Base-by-base conservation (phyloP, 2,113 vertebrate species). In the Hippocampus mohnikei region DNA sequence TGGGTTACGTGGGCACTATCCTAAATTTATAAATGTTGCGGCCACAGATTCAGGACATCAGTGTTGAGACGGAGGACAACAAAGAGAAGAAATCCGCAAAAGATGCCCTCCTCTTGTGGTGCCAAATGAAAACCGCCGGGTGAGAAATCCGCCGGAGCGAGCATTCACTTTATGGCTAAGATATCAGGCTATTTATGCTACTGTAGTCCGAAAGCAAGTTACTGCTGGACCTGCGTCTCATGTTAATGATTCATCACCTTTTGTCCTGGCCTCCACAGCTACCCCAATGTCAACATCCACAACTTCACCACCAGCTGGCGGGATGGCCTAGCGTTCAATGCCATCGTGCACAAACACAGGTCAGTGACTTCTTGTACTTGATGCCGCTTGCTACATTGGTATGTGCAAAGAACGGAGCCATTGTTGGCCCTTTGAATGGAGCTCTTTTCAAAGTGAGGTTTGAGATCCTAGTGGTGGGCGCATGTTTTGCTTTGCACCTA, bases 231-330 rank as follows among this genome's bases (percentile, higher is more conserved):
- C 20, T 37, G 18, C 59, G 42, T 78, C 48, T 27, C 50, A 20
- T 23, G 73, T 72, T 80, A 86, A 84, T 86, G 63, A 89, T 88
- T 82, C 73, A 89, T 82, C 60, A 70, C 2, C 58, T 73, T 37
- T 25, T 81, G 78, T 74, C 73, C 71, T 85, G 72, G 40, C 55
- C 78, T 74, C 60, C 84, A n/a, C 86, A 97, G 96, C 77, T 97
- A 97, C 67, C 94, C 94, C 67, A 96, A 97, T 70, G 95, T 97
- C 85, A 97, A 96, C 53, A 95, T 97, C 64, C 94, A 97, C 88
- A 97, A 97, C 88, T 97, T 97, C 86, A 97, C 96, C 67, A 97
- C 95, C 81, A 97, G 96, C 88, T 97, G 96, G 96, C 92, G 95
- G 72, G 96, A 97, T 8, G 95, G 96, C 20, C 90, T 97, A 80